Conservation (phyloP, 2,888 invertebrate species). For the Sipha maydis region DNA sequence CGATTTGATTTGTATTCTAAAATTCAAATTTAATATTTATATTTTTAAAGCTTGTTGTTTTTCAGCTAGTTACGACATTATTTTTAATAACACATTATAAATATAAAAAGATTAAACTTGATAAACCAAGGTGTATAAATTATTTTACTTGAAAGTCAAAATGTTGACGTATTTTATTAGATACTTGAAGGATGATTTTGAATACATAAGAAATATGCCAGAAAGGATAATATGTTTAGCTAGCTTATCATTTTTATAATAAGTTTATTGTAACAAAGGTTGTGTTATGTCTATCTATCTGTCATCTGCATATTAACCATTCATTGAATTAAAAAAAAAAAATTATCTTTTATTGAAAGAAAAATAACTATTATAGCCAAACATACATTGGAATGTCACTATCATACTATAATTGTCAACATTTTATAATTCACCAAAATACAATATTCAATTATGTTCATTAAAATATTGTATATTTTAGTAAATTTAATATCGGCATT, state of each 20-base stretch:
- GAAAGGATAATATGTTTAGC: conserved; percentile 15
- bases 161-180: background rate
- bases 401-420: too few relatives aligned
- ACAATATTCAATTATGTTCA: too few relatives aligned
- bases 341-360: background rate
- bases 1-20: too few relatives aligned
- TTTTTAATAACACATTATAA: background rate
- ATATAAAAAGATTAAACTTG: background rate
- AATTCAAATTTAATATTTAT: too few relatives aligned
- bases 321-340: background rate
- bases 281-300: background rate
- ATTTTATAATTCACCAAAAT: too few relatives aligned
- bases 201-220: background rate
- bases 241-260: background rate
- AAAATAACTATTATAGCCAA: background rate
- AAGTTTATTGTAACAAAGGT: background rate
- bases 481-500: too few relatives aligned
- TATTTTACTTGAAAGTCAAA: background rate
- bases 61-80: too few relatives aligned
- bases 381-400: too few relatives aligned
- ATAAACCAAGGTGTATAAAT: background rate
- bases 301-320: background rate
- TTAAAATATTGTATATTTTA: too few relatives aligned
- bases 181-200: background rate
- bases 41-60: too few relatives aligned